These are phyloP conservation scores for Sphaeramia orbicularis DNA, from an alignment of 2,797 vertebrate genomes.

Conservation along the genomic window DNA sequence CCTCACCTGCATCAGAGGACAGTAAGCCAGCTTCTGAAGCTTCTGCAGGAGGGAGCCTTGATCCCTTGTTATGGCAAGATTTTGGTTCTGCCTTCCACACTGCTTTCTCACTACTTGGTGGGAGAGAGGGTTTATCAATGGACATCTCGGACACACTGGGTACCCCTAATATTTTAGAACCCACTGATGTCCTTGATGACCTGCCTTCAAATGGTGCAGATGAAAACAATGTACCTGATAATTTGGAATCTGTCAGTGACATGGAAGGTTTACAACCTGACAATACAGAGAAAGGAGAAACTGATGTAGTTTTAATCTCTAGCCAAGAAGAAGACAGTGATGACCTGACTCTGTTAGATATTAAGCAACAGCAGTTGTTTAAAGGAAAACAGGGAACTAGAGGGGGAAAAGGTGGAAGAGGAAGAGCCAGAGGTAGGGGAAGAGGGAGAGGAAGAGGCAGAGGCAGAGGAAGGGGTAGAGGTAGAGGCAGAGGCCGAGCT, in stretches of 20 bases:
- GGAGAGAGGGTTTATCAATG: constrained; percentile 60
- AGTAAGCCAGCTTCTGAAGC: constrained; percentile 85
- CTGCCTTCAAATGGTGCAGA: constrained; percentile 24
- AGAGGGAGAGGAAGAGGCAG: constrained; percentile 72
- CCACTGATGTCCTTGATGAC: constrained; percentile 25
- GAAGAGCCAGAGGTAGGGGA: constrained; percentile 68
- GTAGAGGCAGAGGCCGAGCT: constrained; percentile 64
- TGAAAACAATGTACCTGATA: constrained; percentile 40
- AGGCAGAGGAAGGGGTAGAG: constrained; percentile 69
- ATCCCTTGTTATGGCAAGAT: constrained; percentile 79
- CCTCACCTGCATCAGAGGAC: constrained; percentile 86
- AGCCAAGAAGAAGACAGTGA: constrained; percentile 89
- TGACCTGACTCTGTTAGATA: constrained; percentile 84
- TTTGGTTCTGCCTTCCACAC: constrained; percentile 76
- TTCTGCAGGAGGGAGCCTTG: constrained; percentile 81
- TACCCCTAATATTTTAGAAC: constrained; percentile 75
- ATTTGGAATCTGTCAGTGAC: constrained; percentile 39
- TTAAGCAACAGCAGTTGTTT: constrained; percentile 79
- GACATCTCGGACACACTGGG: constrained; percentile 64
- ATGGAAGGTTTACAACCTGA: constrained; percentile 42
- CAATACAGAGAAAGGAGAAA: constrained; percentile 23
- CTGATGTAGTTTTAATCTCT: constrained; percentile 64
- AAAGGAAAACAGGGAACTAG: constrained; percentile 37
- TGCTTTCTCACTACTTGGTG: constrained; percentile 72
- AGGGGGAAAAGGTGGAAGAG: constrained; percentile 64